Conservation (phyloP, 2,888 invertebrate genomes). For the Lapara coniferarum region DNA sequence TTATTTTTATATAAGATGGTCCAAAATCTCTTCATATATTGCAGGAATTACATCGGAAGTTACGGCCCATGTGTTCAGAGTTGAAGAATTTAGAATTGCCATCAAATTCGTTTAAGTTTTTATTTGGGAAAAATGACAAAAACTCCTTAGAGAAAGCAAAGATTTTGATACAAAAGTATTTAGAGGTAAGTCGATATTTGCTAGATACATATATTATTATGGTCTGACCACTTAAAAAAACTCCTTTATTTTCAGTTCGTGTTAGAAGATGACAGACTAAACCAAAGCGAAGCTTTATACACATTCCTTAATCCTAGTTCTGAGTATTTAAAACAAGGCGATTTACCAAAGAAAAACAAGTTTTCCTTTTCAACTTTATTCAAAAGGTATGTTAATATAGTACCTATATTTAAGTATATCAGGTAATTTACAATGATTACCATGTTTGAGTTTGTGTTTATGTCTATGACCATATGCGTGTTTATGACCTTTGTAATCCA, state of each 20-base stretch:
- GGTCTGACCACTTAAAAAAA: too few species aligned
- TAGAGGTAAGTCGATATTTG: conserved; percentile 86
- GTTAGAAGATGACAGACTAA: conserved; percentile 92
- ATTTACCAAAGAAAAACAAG: conserved; percentile 92
- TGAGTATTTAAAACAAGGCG: conserved; percentile 92
- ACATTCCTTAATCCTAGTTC: conserved; percentile 96
- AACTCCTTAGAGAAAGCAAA: conserved; percentile 92
- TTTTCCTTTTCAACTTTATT: conserved; percentile 94
- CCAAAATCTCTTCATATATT: conserved; percentile 71
- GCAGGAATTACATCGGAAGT: conserved; percentile 91
- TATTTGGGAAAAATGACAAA: conserved; percentile 92
- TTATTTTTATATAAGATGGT: too few species aligned
- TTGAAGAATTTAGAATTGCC: conserved; percentile 93
- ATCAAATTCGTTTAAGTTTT: conserved; percentile 90
- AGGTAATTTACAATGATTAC: too few species aligned
- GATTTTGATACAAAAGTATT: conserved; percentile 91
- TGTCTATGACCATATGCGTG: too few species aligned
- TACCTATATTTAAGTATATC: too few species aligned
- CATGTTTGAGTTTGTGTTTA: too few species aligned
- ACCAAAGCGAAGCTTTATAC: conserved; percentile 95
- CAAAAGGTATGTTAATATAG: conserved; percentile 85
- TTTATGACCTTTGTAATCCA: too few species aligned
- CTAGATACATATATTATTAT: conserved; percentile 9
- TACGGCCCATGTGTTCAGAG: conserved; percentile 91
- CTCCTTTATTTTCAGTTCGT: conserved; percentile 85